A percentile compares a stretch with the other conserved stretches of the same genome.
These are phyloP conservation scores for Connochaetes taurinus DNA, from an alignment of 2,113 vertebrate species.

Conservation along the genomic window DNA sequence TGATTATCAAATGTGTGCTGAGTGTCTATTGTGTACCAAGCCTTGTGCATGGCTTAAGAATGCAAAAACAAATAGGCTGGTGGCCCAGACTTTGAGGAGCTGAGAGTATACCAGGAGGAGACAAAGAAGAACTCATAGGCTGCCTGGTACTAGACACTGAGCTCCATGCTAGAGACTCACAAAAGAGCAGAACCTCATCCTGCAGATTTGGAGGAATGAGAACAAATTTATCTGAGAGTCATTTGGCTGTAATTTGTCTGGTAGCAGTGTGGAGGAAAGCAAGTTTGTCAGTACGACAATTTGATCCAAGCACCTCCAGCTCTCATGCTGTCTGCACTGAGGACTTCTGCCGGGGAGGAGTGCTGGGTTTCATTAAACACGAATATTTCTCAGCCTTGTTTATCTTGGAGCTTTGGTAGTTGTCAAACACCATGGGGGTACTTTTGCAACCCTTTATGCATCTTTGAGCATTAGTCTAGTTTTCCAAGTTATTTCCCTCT, in stretches of 20 bases:
- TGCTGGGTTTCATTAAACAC: background rate
- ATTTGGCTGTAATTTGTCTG: background rate
- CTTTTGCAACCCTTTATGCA: background rate
- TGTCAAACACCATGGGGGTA: background rate
- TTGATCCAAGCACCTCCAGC: background rate
- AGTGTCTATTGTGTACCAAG: background rate
- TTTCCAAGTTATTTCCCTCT: background rate
- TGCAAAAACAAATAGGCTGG: background rate
- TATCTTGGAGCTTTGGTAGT: background rate
- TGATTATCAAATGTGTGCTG: background rate
- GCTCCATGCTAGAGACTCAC: background rate
- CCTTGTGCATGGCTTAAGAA: background rate
- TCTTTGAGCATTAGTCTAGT: constrained; percentile 8
- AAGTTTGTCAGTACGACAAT: rapidly evolving
- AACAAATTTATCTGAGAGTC: background rate
- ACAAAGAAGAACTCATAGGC: background rate
- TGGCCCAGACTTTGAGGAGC: background rate
- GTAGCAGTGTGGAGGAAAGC: background rate
- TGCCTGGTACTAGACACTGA: background rate
- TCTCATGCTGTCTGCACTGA: background rate
- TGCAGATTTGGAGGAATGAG: background rate
- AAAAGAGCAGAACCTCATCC: background rate
- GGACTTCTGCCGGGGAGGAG: background rate
- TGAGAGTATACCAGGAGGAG: background rate
- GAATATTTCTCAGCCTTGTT: constrained; percentile 1